Conservation (phyloP, 2,113 vertebrate genomes). For the Leucosticte australis region DNA sequence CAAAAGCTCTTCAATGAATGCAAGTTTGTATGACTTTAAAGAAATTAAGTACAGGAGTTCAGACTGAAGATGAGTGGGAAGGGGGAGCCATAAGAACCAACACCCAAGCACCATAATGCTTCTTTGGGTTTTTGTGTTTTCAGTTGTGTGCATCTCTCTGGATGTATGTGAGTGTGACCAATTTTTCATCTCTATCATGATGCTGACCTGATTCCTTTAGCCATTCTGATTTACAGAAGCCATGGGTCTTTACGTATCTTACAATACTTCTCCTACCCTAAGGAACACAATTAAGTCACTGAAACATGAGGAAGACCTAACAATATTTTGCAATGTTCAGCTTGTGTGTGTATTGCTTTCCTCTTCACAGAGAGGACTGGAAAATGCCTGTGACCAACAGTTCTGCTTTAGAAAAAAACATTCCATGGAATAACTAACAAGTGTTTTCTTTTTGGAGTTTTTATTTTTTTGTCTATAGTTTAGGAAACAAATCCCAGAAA, state of each 20-base stretch:
- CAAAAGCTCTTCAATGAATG: background rate
- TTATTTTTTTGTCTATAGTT: background rate
- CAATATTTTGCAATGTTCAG: background rate
- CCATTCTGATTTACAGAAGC: background rate
- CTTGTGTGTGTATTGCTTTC: background rate
- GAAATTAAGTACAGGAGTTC: background rate
- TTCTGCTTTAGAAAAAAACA: background rate
- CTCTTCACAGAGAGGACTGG: background rate
- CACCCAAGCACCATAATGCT: fast-evolving
- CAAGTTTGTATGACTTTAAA: background rate
- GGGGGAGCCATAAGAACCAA: background rate
- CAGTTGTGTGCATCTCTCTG: background rate
- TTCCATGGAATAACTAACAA: background rate
- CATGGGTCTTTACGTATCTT: background rate
- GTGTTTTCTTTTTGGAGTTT: background rate
- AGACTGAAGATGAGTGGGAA: background rate
- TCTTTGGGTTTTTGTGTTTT: background rate
- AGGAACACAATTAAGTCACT: background rate
- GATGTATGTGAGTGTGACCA: background rate
- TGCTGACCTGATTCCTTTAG: background rate
- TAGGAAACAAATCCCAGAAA: background rate
- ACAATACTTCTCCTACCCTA: background rate
- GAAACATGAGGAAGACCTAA: background rate
- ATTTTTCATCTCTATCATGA: background rate
- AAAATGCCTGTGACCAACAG: background rate